Evolutionary conservation across 2,888 invertebrate species (phyloP).

Genomic region (Pseudococcus viburni): DNA sequence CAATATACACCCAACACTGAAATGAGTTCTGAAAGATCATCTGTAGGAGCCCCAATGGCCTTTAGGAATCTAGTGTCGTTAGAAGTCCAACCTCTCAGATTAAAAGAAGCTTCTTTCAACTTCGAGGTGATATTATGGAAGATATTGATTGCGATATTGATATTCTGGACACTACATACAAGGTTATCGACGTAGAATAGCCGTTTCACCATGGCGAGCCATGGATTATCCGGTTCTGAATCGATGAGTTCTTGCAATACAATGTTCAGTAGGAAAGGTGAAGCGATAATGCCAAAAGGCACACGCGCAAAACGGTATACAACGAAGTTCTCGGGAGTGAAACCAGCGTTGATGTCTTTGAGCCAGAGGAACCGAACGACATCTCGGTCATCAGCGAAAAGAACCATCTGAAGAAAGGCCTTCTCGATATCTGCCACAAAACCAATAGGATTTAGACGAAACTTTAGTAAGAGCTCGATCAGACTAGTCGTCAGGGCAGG

Average conservation of each 20-base stretch:
- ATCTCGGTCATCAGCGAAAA: not conserved
- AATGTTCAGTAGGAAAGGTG: not conserved
- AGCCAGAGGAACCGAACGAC: not conserved
- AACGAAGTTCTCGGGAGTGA: not conserved
- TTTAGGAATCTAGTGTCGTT: too few species aligned
- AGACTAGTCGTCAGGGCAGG: too few species aligned
- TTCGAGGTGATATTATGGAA: too few species aligned
- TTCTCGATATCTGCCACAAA: constrained; percentile 40
- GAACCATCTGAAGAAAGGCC: not conserved
- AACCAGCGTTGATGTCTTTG: not conserved
- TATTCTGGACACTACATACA: too few species aligned
- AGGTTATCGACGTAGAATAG: too few species aligned
- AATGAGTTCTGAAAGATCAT: too few species aligned
- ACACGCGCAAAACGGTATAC: not conserved
- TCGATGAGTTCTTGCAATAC: not conserved
- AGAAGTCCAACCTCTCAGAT: too few species aligned
- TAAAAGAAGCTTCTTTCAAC: too few species aligned
- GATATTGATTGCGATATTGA: too few species aligned
- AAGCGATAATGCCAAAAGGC: constrained; percentile 11
- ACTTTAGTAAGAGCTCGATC: not conserved
- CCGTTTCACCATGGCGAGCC: not conserved
- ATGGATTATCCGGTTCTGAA: not conserved
- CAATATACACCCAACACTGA: too few species aligned
- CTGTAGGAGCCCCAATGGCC: too few species aligned
- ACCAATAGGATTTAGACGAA: not conserved